A percentile compares a stretch with the other conserved stretches of the same genome.
phyloP scores from a whole-genome alignment of 2,113 vertebrate genomes.

The Columba livia region DNA sequence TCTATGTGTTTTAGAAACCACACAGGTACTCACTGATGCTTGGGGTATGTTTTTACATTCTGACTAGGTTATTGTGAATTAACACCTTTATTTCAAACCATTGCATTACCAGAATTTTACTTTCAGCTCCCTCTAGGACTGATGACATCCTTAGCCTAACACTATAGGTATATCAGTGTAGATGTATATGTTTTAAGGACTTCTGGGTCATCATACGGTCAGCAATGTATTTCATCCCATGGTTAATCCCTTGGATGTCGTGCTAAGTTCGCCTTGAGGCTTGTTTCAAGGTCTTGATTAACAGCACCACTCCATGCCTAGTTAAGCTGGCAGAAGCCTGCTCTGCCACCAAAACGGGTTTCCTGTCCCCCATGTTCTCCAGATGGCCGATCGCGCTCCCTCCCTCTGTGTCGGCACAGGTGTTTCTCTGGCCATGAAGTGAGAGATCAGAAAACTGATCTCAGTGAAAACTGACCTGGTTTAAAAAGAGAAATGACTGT shows the following conservation, averaged over 20 bases:
- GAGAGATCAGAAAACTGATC: conserved; percentile 47
- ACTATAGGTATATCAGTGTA: background rate
- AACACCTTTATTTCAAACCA: background rate
- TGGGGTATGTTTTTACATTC: background rate
- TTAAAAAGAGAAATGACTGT: background rate
- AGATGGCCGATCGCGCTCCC: conserved; percentile 26
- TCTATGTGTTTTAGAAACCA: background rate
- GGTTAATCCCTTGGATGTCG: background rate
- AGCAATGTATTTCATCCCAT: background rate
- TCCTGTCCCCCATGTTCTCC: conserved; percentile 52
- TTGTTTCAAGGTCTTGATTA: conserved; percentile 55
- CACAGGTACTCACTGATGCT: background rate
- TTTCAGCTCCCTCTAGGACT: background rate
- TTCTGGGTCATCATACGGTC: background rate
- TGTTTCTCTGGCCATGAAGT: conserved; percentile 46
- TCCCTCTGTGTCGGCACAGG: conserved; percentile 38
- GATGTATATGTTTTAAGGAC: background rate
- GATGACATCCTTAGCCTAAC: background rate
- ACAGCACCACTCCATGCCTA: conserved; percentile 53
- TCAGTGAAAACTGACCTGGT: conserved; percentile 45
- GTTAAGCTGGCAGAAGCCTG: conserved; percentile 63
- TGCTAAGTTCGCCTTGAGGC: conserved; percentile 32
- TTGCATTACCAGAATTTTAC: background rate
- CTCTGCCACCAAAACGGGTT: conserved; percentile 46
- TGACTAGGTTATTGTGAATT: background rate